Base-by-base conservation (phyloP, 1,140 invertebrate genomes). In the Leptopilina boulardi region DNA sequence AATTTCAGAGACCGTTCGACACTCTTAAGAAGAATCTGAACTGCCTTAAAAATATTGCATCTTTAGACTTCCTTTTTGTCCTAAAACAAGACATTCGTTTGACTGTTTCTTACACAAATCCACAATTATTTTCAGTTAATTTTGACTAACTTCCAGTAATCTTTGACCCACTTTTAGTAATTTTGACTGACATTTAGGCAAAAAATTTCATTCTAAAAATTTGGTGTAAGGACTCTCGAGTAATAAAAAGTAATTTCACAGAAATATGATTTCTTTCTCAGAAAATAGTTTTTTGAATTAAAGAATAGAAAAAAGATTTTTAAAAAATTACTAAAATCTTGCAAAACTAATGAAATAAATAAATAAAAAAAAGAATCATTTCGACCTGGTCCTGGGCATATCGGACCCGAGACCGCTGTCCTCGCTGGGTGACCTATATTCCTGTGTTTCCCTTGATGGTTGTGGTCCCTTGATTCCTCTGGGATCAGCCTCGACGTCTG, bases 351-450 rank as follows among this genome's bases (percentile, higher is more conserved):
- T 18, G 23, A 15, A 66, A 66, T 21, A 66, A 9, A 38, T 8
- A 38, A 38, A 38, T 8, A 34, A 34, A 34, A 34, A 34, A 34
- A 3, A 6, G 30, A 66, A 30, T 30, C 3, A 66, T 66, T 66
- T 80, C 77, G 85, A 90, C 91, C 91, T 94, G 91, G 89, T 94
- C 93, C 90, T 87, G 86, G 92, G 92, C 89, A 94, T 93, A 88
- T 94, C 94, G 88, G 95, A 92, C 87, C 95, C 95, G 86, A 96
- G 93, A 84, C 95, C 95, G 89, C 95, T 96, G 92, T 96, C 95
- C 90, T 96, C 95, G 88, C 95, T 96, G 70, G 95, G 95, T 74
- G 95, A 96, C 85, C 94, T 93, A 91, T 94, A 93, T 82, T 94
- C 93, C 82, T 91, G 92, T 83, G 85, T 92, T 83, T 93, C 92